Conservation (phyloP, 2,797 vertebrate species). For the Toxotes lorentzi region DNA sequence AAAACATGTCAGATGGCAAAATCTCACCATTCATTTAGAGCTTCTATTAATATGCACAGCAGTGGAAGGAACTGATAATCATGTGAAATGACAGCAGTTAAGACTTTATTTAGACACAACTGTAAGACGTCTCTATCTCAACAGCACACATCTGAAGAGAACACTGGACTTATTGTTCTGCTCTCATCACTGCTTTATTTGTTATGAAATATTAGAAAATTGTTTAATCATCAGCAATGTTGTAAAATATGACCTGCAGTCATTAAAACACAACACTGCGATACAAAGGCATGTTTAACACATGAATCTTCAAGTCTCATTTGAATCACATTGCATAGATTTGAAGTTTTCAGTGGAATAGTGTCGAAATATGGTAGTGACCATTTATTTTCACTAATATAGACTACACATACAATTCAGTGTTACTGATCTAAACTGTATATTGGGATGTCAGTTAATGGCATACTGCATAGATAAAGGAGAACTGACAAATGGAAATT, state of each 20-base stretch:
- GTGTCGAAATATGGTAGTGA: neutral
- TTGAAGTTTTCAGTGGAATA: no score
- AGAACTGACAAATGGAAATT: neutral
- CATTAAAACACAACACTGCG: neutral
- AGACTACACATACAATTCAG: neutral
- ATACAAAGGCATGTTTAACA: neutral
- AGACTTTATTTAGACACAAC: slow-evolving; percentile 64
- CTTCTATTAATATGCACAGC: slow-evolving; percentile 57
- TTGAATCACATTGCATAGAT: neutral
- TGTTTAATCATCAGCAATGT: neutral
- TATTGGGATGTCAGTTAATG: neutral
- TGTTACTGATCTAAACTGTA: neutral
- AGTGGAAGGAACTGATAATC: slow-evolving; percentile 54
- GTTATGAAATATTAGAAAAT: neutral
- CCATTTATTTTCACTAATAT: neutral
- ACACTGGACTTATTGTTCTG: neutral
- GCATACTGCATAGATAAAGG: neutral
- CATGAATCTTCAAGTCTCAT: neutral
- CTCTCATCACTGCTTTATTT: slow-evolving; percentile 23
- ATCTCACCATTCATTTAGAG: slow-evolving; percentile 20
- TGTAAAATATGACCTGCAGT: neutral
- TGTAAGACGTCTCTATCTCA: slow-evolving; percentile 42
- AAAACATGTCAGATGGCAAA: slow-evolving; percentile 19
- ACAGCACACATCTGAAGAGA: slow-evolving; percentile 32
- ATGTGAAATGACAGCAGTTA: slow-evolving; percentile 47